Conservation (phyloP, 2,113 vertebrate genomes). For the Bos taurus region ARS-UCD2.0 NC_037349.1:45621001-45621500, state of each 20-base stretch:
- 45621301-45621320: background rate
- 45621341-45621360: background rate
- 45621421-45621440: background rate
- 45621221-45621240: background rate
- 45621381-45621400: background rate
- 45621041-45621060: background rate
- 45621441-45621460: background rate
- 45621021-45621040: background rate
- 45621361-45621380: background rate
- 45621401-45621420: background rate
- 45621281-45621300: background rate
- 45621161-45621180: background rate
- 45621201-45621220: background rate
- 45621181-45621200: fast-evolving
- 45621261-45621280: background rate
- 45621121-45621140: background rate
- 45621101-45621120: background rate
- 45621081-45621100: background rate
- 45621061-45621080: background rate
- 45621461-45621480: background rate
- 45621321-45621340: background rate
- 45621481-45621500: background rate
- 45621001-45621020: background rate
- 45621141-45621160: background rate
- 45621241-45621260: background rate